Conservation (phyloP, 2,797 vertebrate species). For the Galagoides demidoff region DNA sequence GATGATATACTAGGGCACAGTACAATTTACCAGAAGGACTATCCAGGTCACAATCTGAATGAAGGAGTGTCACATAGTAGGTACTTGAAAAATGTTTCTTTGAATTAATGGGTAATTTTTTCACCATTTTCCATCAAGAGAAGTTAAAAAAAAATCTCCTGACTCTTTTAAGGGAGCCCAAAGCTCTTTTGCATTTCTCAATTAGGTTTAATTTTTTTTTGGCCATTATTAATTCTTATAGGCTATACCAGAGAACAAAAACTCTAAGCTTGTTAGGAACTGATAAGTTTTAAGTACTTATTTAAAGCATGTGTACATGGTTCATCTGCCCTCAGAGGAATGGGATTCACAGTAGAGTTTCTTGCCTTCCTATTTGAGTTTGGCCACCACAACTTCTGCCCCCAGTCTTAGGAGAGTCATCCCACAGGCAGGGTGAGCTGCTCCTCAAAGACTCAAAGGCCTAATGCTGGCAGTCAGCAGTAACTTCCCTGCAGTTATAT, state of each 20-base stretch:
- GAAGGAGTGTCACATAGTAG: not conserved
- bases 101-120: not conserved
- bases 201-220: not conserved
- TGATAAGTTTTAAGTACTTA: not conserved
- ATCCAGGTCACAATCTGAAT: not conserved
- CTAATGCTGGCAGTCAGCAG: not conserved
- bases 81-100: not conserved
- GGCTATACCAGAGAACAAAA: not conserved
- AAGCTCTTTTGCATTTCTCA: not conserved
- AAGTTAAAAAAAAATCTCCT: not conserved
- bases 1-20: not conserved
- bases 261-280: not conserved
- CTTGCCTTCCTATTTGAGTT: not conserved
- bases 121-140: not conserved
- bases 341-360: not conserved
- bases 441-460: not conserved
- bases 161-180: not conserved
- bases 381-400: not conserved
- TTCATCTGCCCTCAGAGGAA: not conserved
- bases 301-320: not conserved
- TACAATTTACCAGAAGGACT: not conserved
- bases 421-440: fast-evolving
- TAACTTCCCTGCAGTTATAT: not conserved
- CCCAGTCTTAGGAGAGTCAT: not conserved
- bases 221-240: not conserved